Evolutionary conservation across 1,140 invertebrate species (phyloP).

Genomic region (Stegodyphus dumicola): DNA sequence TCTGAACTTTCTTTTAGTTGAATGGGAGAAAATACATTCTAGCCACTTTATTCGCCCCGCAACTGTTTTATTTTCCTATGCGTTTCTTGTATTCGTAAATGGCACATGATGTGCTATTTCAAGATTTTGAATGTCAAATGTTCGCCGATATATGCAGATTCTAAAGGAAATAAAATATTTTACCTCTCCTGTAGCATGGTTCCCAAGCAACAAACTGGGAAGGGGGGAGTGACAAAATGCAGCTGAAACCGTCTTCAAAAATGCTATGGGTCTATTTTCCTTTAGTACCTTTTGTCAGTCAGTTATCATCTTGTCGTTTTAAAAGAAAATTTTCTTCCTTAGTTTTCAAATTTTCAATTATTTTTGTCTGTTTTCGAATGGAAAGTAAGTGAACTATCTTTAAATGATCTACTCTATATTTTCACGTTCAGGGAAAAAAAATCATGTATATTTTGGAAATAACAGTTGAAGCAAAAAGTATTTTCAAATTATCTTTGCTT

Average conservation of each 20-base stretch:
- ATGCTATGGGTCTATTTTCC: neutral
- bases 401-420: no score
- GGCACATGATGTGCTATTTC: neutral
- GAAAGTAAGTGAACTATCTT: no score
- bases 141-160: neutral
- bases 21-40: neutral
- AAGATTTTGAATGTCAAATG: neutral
- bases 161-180: neutral
- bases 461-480: no score
- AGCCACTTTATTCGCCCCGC: neutral
- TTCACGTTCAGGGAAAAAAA: no score
- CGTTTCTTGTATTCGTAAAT: neutral
- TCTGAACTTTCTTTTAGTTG: neutral
- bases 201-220: neutral
- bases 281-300: neutral
- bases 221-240: neutral
- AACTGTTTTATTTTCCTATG: neutral
- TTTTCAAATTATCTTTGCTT: no score
- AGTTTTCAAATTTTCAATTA: no score
- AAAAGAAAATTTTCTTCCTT: neutral
- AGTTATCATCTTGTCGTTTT: neutral
- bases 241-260: neutral
- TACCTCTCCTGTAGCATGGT: neutral
- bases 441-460: no score
- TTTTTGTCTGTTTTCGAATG: no score